These are phyloP conservation scores for Sinosuthora webbiana DNA, from an alignment of 2,113 vertebrate species.

Conservation along the genomic window DNA sequence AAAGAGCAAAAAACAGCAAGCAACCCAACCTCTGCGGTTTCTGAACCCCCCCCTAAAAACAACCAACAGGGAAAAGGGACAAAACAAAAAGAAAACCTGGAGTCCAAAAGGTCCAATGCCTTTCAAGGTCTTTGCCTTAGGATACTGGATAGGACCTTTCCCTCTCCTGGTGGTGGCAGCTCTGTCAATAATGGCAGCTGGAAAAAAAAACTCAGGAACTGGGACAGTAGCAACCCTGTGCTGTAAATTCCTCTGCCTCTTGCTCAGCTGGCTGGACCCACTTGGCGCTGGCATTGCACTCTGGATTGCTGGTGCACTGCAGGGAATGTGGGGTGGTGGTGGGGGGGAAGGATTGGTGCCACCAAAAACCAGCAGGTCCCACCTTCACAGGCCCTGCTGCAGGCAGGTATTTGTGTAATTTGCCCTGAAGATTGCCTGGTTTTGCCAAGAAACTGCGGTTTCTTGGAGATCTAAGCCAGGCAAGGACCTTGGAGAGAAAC, in stretches of 20 bases:
- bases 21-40: accelerated
- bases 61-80: no score
- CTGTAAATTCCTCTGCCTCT: neutral
- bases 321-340: neutral
- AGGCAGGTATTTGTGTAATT: neutral
- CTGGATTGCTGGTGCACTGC: accelerated
- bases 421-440: no score
- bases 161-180: accelerated
- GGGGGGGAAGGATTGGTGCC: accelerated
- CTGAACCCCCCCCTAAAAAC: no score
- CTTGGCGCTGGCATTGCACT: accelerated
- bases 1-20: accelerated
- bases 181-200: neutral
- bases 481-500: neutral
- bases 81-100: neutral
- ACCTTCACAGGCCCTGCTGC: accelerated
- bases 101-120: neutral
- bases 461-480: neutral
- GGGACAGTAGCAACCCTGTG: no score
- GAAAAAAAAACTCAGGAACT: neutral
- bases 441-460: neutral
- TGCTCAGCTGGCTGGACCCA: no score
- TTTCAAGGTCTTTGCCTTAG: neutral
- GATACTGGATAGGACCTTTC: neutral
- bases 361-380: neutral